Base-by-base conservation (phyloP, 2,113 vertebrate genomes). In the Siniperca knerii region DNA sequence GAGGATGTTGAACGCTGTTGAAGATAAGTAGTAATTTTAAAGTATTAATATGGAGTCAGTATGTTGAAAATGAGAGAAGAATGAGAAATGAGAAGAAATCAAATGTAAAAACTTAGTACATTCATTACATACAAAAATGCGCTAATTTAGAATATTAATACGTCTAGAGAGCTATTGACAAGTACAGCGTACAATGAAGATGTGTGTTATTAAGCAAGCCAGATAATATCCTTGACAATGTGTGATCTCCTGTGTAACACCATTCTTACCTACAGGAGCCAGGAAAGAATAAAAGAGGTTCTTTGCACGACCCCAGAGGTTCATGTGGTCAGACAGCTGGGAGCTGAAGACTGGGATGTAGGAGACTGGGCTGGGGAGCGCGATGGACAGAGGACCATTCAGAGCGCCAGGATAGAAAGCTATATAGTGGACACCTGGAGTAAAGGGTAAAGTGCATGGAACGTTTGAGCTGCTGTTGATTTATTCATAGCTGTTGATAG, bases 261-360 rank as follows among this genome's bases (percentile, higher is more conserved):
- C 20, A 35, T 21, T 37, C 87, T 91, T 66, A 72, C 77, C 75
- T 18, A 79, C 42, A 12, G 68, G 20, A 29, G 84, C 84, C 61
- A 66, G 20, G n/a, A 95, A 60, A 61, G 77, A 86, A 72, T 84
- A 90, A 15, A 95, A 73, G 2, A 81, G 77, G 73, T 96, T 96
- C 84, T 91, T 95, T 13, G 92, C 3, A 3, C 91, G 77, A 18
- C 29, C 92, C 87, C 90, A 95, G 44, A 96, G 89, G 72, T 81
- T 82, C 93, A 95, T 96, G 71, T 66, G 75, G 79, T 96, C 83
- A 0, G 89, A 90, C 72, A 95, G 83, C 44, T 75, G 72, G 6
- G 92, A 90, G 37, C 42, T 2, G 57, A 69, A 90, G 42, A 92
- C 73, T 4, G 92, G 95, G 9, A 95, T 88, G 52, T 84, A 93